Conservation (phyloP, 2,888 invertebrate species). For the Meliscaeva auricollis region DNA sequence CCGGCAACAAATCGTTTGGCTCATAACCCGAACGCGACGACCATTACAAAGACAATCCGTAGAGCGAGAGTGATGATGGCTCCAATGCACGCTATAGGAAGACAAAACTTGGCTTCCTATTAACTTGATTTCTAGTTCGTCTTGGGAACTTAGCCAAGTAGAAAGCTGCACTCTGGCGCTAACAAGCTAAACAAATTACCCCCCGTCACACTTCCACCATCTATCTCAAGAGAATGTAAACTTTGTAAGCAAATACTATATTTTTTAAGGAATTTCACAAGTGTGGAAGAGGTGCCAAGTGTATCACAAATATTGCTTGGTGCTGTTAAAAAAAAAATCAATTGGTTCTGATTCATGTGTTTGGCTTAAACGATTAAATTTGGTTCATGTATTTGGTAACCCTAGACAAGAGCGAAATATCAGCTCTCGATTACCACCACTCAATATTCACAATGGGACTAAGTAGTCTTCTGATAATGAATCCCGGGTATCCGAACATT, state of each 20-base stretch:
- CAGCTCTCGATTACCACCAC: too few relatives aligned
- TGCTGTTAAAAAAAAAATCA: too few relatives aligned
- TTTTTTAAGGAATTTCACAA: slow-evolving; percentile 23
- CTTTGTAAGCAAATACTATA: neutral
- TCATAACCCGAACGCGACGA: slow-evolving; percentile 54
- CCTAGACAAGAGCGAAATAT: too few relatives aligned
- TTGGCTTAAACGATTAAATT: too few relatives aligned
- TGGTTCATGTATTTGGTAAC: too few relatives aligned
- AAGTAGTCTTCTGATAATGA: too few relatives aligned
- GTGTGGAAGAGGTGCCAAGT: too few relatives aligned
- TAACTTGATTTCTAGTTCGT: neutral
- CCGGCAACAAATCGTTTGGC: slow-evolving; percentile 69
- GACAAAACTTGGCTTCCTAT: slow-evolving; percentile 69
- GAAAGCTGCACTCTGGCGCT: slow-evolving; percentile 66
- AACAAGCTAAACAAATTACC: slow-evolving; percentile 61
- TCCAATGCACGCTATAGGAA: slow-evolving; percentile 63
- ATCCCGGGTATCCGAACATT: too few relatives aligned
- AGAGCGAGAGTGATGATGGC: slow-evolving; percentile 59
- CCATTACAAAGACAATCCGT: slow-evolving; percentile 18
- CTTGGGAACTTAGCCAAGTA: slow-evolving; percentile 66
- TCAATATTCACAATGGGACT: too few relatives aligned
- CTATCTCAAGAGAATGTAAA: neutral
- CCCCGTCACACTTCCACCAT: neutral
- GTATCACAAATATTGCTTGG: too few relatives aligned
- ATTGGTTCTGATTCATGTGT: too few relatives aligned